phyloP scores from a whole-genome alignment of 2,113 vertebrate genomes.

The Syrrhaptes paradoxus region DNA sequence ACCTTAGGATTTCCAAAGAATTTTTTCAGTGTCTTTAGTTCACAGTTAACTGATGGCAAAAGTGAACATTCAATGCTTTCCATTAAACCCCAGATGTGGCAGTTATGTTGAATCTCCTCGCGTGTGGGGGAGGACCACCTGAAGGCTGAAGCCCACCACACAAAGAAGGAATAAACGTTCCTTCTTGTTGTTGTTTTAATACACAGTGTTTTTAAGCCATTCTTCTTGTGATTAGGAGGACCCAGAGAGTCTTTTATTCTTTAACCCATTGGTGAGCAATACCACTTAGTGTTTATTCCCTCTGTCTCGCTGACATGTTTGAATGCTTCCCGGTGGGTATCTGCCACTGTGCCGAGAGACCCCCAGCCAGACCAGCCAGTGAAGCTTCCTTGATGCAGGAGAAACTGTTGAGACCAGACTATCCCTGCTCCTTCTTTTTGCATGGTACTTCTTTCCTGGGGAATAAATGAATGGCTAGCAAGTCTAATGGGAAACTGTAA shows the following conservation, averaged over 20 bases:
- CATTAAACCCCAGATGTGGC: neutral
- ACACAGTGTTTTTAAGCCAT: neutral
- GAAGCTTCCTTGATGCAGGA: neutral
- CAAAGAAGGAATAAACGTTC: neutral
- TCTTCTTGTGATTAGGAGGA: neutral
- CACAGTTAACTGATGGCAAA: neutral
- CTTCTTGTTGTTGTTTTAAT: neutral
- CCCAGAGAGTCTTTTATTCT: neutral
- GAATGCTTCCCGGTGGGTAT: neutral
- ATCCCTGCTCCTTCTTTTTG: neutral
- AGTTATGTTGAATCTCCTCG: neutral
- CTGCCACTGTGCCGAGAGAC: rapidly evolving
- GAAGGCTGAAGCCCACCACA: neutral
- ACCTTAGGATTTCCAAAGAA: neutral
- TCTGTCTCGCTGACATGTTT: neutral
- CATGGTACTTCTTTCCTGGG: neutral
- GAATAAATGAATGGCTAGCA: neutral
- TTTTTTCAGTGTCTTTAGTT: neutral
- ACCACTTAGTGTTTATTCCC: neutral
- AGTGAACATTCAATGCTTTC: neutral
- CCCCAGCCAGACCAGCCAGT: neutral
- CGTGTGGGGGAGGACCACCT: neutral
- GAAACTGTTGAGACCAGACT: neutral
- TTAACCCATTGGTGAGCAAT: neutral
- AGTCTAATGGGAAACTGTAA: slow-evolving; percentile 14